Percentiles rank a stretch among this genome's conserved stretches.
Conservation (phyloP, 1,140 invertebrate species). For the Hylaeus volcanicus region DNA sequence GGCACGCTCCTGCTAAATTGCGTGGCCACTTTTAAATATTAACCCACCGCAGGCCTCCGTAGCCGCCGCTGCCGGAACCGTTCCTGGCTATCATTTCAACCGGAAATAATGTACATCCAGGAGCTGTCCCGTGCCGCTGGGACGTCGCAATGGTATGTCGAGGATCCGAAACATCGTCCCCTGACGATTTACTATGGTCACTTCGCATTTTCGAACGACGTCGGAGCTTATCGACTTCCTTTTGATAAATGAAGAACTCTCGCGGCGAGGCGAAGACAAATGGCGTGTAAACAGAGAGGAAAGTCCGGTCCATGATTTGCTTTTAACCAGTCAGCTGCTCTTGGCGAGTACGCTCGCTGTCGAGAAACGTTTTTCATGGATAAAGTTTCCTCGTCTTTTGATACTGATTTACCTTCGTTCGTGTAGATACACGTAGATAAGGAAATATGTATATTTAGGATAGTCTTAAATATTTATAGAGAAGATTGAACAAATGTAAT, state of each 20-base stretch:
- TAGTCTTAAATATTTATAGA: too few relatives aligned
- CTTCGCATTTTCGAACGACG: not conserved
- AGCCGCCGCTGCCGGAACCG: not conserved
- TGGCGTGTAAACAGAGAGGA: too few relatives aligned
- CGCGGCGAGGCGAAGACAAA: not conserved
- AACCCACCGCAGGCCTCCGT: conserved; percentile 32
- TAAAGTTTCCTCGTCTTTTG: too few relatives aligned
- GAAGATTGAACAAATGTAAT: too few relatives aligned
- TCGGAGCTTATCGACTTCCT: not conserved
- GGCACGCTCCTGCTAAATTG: conserved; percentile 62
- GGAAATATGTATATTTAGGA: too few relatives aligned
- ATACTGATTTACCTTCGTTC: too few relatives aligned
- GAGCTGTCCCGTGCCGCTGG: not conserved
- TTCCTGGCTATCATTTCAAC: not conserved
- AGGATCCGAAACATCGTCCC: not conserved
- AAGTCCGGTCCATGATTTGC: too few relatives aligned
- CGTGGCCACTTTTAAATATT: conserved; percentile 64
- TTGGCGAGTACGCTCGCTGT: too few relatives aligned
- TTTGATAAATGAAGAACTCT: not conserved
- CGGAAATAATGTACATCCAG: conserved; percentile 27
- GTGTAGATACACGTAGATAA: too few relatives aligned
- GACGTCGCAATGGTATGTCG: conserved; percentile 10
- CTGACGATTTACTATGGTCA: not conserved
- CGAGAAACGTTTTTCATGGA: too few relatives aligned
- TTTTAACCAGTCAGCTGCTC: too few relatives aligned